Evolutionary conservation across 2,113 vertebrate species (phyloP), one percentile per base, ranked within the genome.

Genomic region (Polypterus bichir): DNA sequence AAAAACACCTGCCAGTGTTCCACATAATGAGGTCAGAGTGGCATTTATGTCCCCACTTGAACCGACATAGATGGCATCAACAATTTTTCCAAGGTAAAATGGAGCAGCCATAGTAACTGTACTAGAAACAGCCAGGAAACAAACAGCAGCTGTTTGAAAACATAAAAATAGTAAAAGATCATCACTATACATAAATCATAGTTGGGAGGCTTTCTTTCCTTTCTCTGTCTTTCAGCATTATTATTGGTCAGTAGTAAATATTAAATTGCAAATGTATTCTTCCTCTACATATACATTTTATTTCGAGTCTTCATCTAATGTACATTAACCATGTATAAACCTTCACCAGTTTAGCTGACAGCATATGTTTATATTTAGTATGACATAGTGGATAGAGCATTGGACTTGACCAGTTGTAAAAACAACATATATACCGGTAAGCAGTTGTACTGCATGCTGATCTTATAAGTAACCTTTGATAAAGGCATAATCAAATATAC

Each of bases 31-130:
- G 3, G 89, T 86, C 53, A 99, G 81, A 61, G 79, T 87, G 55
- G 66, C 69, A 0, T 70, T 66, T 69, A 86, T 83, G 4, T 92
- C 87, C 51, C 76, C 82, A 0, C 73, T 6, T 46, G 86, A 76
- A 71, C 81, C 76, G 9, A 83, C 79, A 69, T 96, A 97, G 72
- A 98, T 93, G 57, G 91, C 79, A 53, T 98, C 96, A 1, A 98
- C 97, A 64, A 98, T 90, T 80, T 76, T 89, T 27, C 96, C 96
- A 79, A 97, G 75, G 74, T 97, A 86, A 74, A 93, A 98, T 2
- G 96, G 95, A 1, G 93, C 92, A 0, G 95, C 97, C 95, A 98
- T 99, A 8, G 93, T 96, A 62, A 98, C 89, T 45, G 89, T 81
- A 61, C 95, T 99, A 79, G 96, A 96, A 67, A 94, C 71, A 1